Base-by-base conservation (phyloP, 1,140 invertebrate genomes). In the Orchestia grillus region DNA sequence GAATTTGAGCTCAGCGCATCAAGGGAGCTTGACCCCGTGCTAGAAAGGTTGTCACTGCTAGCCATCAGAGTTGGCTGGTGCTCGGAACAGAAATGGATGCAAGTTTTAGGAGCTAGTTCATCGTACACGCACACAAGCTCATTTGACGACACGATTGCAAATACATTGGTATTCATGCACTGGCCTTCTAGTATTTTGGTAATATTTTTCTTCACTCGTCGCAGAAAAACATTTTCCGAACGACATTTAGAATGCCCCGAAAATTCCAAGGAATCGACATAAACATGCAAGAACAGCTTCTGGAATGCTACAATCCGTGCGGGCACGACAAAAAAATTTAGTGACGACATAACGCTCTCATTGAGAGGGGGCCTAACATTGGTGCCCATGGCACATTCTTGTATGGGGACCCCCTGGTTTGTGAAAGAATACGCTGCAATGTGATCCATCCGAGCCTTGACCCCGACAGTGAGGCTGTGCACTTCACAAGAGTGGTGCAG, bases 301-400 rank as follows among this genome's bases (percentile, higher is more conserved):
- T 94, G 92, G 44, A 94, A 94, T 11, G 92, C 92, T 15, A 94
- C 92, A 94, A 94, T 94, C 16, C 44, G 92, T 47, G 92, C 92
- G 0, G 92, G 92, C 43, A 94, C 92, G 19, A 94, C 92, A 8
- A 44, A 47, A 44, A 94, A 94, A 36, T 45, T 47, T 1, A 94
- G 44, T 40, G 43, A 45, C 19, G 92, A 15, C 6, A 94, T 8
- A 45, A 94, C 41, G 40, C 92, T 94, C 36, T 94, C 43, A 45
- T 47, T 94, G 44, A 94, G 44, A 28, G 92, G 92, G 0, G 92
- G 43, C 36, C 45, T 0, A 47, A 94, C 44, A 40, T 94, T 94
- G 6, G 43, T 47, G 44, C 92, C 92, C 8, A 19, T 28, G 8
- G 43, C 23, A n/a, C 92, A 94, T 11, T 16, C 92, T 11, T 11